phyloP scores from a whole-genome alignment of 1,140 invertebrate genomes.

The Drosophila eugracilis region DNA sequence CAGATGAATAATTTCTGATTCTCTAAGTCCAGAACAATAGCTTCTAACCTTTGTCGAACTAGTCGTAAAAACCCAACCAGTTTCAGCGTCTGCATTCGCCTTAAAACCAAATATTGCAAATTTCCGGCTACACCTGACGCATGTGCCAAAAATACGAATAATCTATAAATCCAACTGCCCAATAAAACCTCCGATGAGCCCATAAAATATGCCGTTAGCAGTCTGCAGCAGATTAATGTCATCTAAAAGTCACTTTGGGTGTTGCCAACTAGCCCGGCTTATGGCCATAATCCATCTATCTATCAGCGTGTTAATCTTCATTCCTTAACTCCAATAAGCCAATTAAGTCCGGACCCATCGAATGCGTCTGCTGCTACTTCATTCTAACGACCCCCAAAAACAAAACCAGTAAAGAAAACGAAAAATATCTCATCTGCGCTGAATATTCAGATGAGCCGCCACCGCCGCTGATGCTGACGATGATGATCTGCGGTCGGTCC shows the following conservation, averaged over 20 bases:
- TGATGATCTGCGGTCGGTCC: constrained; percentile 19
- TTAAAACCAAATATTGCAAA: constrained; percentile 29
- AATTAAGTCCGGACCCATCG: constrained; percentile 28
- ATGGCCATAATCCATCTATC: not conserved
- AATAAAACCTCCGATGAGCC: constrained; percentile 25
- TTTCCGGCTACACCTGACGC: constrained; percentile 53
- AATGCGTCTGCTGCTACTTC: constrained; percentile 26
- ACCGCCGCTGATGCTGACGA: no score
- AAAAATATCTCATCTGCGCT: constrained; percentile 19
- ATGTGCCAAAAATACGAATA: constrained; percentile 18
- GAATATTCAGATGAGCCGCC: constrained; percentile 51
- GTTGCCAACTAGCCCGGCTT: constrained; percentile 3
- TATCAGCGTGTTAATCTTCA: not conserved
- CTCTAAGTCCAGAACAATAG: constrained; percentile 33
- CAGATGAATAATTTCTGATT: not conserved
- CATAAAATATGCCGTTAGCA: constrained; percentile 38
- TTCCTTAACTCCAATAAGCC: constrained; percentile 31
- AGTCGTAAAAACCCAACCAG: constrained; percentile 48
- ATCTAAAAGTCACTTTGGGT: constrained; percentile 21
- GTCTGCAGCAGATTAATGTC: constrained; percentile 35
- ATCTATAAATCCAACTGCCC: constrained; percentile 12
- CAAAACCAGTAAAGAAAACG: constrained; percentile 16
- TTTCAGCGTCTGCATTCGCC: constrained; percentile 33
- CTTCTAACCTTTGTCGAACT: constrained; percentile 37
- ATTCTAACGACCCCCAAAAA: constrained; percentile 51